Evolutionary conservation across 2,888 invertebrate species (phyloP).

Genomic region (Entomobrya multifasciata): DNA sequence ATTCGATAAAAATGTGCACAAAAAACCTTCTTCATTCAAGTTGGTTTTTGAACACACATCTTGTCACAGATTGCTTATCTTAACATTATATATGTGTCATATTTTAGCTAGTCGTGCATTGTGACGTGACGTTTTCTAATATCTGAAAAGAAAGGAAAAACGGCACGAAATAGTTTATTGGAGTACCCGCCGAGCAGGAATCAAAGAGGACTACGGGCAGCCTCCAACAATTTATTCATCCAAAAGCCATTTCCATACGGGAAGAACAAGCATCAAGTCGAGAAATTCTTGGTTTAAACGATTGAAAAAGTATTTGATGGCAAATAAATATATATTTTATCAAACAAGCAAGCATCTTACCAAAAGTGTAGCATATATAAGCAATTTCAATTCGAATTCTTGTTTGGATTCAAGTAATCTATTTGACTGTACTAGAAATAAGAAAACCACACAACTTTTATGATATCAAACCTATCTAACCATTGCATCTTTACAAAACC

Average conservation of each 20-base stretch:
- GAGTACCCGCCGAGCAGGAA: conserved; percentile 66
- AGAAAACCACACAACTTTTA: conserved; percentile 2
- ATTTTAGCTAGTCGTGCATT: conserved; percentile 72
- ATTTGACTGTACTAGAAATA: neutral
- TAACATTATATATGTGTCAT: conserved; percentile 67
- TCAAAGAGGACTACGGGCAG: conserved; percentile 72
- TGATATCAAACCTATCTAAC: conserved; percentile 48
- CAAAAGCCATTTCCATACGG: conserved; percentile 65
- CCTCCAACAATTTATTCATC: conserved; percentile 68
- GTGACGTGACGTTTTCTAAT: conserved; percentile 68
- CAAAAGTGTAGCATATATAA: neutral
- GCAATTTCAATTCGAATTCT: neutral
- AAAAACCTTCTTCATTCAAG: conserved; percentile 41
- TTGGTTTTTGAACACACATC: conserved; percentile 49
- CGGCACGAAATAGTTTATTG: conserved; percentile 71
- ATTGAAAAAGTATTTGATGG: conserved; percentile 19
- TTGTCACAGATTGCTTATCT: conserved; percentile 71
- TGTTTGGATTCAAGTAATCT: neutral
- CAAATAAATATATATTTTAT: conserved; percentile 16
- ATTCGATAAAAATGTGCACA: conserved; percentile 35
- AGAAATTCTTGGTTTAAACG: neutral
- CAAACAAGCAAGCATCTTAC: no score
- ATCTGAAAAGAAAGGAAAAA: conserved; percentile 48
- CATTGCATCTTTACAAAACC: conserved; percentile 15
- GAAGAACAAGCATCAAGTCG: conserved; percentile 56